phyloP scores from a whole-genome alignment of 2,888 invertebrate genomes.

The Chorisops tibialis region DNA sequence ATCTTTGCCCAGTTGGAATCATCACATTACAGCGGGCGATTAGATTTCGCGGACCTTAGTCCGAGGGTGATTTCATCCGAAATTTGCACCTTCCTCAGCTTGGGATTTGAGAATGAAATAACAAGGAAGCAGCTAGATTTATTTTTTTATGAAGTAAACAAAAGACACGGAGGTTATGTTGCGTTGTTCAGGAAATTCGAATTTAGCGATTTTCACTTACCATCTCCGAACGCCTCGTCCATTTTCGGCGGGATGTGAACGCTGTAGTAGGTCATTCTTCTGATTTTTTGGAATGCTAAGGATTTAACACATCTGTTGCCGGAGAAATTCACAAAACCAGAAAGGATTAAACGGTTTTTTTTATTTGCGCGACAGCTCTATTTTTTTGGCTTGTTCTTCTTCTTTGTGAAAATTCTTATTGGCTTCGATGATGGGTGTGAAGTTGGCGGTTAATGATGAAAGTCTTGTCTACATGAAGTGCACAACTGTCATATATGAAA shows the following conservation, averaged over 20 bases:
- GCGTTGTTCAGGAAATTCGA: neutral
- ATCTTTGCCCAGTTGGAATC: neutral
- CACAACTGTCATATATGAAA: no score
- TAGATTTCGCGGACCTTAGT: no score
- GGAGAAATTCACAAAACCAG: conserved; percentile 1
- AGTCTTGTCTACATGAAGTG: neutral
- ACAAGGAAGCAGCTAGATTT: conserved; percentile 15
- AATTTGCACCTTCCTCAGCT: no score
- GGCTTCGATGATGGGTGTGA: conserved; percentile 1
- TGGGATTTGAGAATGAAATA: no score
- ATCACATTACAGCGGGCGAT: no score
- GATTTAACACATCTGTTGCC: neutral
- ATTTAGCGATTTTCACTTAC: conserved; percentile 16
- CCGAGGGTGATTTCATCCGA: neutral
- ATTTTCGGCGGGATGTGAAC: conserved; percentile 28
- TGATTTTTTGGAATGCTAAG: neutral
- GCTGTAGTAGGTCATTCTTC: conserved; percentile 25
- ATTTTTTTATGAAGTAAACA: conserved; percentile 23
- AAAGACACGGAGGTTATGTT: conserved; percentile 20
- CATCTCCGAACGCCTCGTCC: conserved; percentile 13
- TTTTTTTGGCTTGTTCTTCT: neutral
- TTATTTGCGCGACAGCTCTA: conserved; percentile 13
- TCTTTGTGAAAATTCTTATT: conserved; percentile 8
- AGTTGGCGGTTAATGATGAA: conserved; percentile 1
- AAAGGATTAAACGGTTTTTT: neutral